A percentile compares a stretch with the other conserved stretches of the same genome.
Evolutionary conservation across 1,140 invertebrate genomes (phyloP).

Genomic region (Philotrypesis tridentata): DNA sequence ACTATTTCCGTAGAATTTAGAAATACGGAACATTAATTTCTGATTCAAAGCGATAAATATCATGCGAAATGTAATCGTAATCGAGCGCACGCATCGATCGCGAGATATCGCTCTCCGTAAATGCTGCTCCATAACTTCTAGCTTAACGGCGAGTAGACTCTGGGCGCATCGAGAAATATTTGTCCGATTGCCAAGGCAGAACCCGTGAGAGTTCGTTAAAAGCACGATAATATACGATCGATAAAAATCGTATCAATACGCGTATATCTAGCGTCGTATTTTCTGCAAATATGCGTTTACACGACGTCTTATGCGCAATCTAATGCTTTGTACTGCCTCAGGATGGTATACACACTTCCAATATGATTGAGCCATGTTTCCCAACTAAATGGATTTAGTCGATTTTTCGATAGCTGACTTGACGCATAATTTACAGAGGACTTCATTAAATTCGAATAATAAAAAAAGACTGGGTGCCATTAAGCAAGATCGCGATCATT

Average conservation of each 20-base stretch:
- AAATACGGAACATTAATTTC: neutral
- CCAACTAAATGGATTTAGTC: neutral
- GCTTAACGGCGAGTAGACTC: neutral
- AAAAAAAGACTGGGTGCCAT: neutral
- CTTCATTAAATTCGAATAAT: neutral
- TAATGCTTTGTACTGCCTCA: neutral
- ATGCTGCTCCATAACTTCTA: neutral
- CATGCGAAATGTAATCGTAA: conserved; percentile 12
- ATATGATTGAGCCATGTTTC: too few relatives aligned
- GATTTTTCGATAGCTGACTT: neutral
- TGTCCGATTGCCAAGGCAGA: neutral
- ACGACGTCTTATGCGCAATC: neutral
- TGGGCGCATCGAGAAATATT: neutral
- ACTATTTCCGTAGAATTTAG: too few relatives aligned
- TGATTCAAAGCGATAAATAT: neutral
- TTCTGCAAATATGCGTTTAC: neutral
- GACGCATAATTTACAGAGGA: neutral
- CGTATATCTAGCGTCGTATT: neutral
- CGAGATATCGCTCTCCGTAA: neutral
- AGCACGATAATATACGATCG: conserved; percentile 25
- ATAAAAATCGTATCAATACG: conserved; percentile 21
- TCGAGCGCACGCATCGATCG: neutral
- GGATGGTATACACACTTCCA: too few relatives aligned
- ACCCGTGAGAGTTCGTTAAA: neutral
- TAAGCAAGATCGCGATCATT: neutral